Evolutionary conservation across 2,113 vertebrate species (phyloP).

Genomic region (Anolis sagrei): DNA sequence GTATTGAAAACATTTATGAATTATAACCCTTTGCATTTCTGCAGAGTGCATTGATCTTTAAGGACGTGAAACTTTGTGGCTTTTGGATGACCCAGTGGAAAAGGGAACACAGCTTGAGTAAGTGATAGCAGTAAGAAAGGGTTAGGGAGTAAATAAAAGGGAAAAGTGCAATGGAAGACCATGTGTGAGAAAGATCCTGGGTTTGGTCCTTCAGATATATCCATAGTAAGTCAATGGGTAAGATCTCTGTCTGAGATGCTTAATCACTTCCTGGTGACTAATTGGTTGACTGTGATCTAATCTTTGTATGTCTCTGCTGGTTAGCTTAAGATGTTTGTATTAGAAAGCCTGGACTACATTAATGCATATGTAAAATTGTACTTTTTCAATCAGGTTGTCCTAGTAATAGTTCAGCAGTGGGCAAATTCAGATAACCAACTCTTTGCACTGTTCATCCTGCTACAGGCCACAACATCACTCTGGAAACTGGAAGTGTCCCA

Average conservation of each 20-base stretch:
- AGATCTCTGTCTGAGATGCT: no score
- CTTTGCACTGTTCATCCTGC: no score
- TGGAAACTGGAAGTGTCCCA: no score
- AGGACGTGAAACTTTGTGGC: conserved; percentile 86
- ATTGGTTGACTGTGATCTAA: no score
- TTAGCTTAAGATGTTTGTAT: background rate
- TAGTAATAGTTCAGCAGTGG: no score
- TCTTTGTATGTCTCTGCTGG: background rate
- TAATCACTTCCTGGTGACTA: no score
- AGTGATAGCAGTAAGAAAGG: conserved; percentile 53
- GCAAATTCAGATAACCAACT: background rate
- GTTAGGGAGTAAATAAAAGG: background rate
- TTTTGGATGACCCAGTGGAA: conserved; percentile 98
- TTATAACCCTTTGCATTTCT: conserved; percentile 15
- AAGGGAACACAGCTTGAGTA: conserved; percentile 81
- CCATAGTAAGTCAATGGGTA: no score
- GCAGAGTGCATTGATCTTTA: conserved; percentile 94
- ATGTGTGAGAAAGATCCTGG: background rate
- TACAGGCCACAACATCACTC: no score
- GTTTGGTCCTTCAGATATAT: background rate
- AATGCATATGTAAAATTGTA: background rate
- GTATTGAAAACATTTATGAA: no score
- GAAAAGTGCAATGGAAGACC: background rate
- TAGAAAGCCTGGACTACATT: no score
- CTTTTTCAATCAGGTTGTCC: background rate